Evolutionary conservation across 2,888 invertebrate species (phyloP).

Genomic region (Hypomecis atomaria): DNA sequence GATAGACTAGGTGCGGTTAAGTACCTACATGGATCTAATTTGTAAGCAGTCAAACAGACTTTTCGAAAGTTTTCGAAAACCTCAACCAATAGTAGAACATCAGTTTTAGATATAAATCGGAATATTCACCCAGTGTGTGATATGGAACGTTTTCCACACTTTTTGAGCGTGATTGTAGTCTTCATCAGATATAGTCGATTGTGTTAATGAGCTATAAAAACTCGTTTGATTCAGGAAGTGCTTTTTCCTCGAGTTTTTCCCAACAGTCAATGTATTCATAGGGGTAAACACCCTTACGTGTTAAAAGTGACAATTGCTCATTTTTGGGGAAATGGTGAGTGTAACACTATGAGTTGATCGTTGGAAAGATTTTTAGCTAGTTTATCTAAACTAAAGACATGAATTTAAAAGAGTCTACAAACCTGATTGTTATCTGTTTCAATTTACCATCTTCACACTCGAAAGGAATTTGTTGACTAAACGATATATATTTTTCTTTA

Average conservation of each 20-base stretch:
- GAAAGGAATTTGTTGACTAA: constrained; percentile 6
- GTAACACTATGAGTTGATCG: constrained; percentile 15
- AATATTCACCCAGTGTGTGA: constrained; percentile 49
- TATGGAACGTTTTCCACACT: constrained; percentile 49
- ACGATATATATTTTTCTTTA: constrained; percentile 29
- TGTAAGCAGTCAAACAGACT: constrained; percentile 46
- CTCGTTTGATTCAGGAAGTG: constrained; percentile 33
- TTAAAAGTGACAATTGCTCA: constrained; percentile 20
- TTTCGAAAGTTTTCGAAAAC: constrained; percentile 56
- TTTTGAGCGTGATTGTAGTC: constrained; percentile 44
- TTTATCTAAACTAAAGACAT: constrained; percentile 21
- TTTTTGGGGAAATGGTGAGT: not conserved
- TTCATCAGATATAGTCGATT: constrained; percentile 29
- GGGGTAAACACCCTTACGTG: constrained; percentile 44
- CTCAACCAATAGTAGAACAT: constrained; percentile 52
- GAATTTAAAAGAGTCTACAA: constrained; percentile 29
- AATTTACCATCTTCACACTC: not conserved
- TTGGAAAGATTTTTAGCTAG: constrained; percentile 13
- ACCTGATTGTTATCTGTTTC: constrained; percentile 10
- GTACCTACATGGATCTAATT: constrained; percentile 12
- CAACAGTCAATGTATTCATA: constrained; percentile 43
- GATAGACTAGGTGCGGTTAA: constrained; percentile 29
- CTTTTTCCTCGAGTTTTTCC: constrained; percentile 30
- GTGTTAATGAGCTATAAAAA: constrained; percentile 37
- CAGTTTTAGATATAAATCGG: constrained; percentile 51